phyloP scores from a whole-genome alignment of 2,888 invertebrate species.

The Apamea anceps region DNA sequence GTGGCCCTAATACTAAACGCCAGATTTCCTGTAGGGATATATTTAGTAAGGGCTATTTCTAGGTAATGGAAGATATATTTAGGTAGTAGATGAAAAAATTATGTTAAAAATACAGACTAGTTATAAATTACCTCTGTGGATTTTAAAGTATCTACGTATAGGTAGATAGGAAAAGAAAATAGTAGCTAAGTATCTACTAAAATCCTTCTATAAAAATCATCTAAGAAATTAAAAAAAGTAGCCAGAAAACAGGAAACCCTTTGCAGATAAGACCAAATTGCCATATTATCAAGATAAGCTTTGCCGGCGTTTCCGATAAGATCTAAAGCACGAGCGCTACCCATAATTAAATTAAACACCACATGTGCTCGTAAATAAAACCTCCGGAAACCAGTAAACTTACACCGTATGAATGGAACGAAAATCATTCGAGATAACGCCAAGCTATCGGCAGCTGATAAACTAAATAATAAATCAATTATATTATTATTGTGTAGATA shows the following conservation, averaged over 20 bases:
- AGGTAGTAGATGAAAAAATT: not conserved
- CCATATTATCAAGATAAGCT: not conserved
- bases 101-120: not conserved
- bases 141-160: not conserved
- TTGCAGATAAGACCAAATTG: not conserved
- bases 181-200: not conserved
- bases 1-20: constrained; percentile 26
- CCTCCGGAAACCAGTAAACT: constrained; percentile 22
- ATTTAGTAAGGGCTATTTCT: constrained; percentile 17
- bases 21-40: constrained; percentile 7
- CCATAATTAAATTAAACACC: constrained; percentile 19
- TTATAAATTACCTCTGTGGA: not conserved
- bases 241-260: not conserved
- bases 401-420: constrained; percentile 58
- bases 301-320: not conserved
- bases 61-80: not conserved
- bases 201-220: not conserved
- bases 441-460: constrained; percentile 61
- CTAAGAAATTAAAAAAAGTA: not conserved
- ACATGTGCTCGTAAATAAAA: constrained; percentile 5
- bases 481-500: constrained; percentile 41
- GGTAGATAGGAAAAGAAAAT: not conserved
- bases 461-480: constrained; percentile 58
- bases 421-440: constrained; percentile 55
- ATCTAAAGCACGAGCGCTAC: not conserved